A percentile compares a stretch with the other conserved stretches of the same genome.
Evolutionary conservation across 2,113 vertebrate species (phyloP).

Genomic region (Haemorhous mexicanus): DNA sequence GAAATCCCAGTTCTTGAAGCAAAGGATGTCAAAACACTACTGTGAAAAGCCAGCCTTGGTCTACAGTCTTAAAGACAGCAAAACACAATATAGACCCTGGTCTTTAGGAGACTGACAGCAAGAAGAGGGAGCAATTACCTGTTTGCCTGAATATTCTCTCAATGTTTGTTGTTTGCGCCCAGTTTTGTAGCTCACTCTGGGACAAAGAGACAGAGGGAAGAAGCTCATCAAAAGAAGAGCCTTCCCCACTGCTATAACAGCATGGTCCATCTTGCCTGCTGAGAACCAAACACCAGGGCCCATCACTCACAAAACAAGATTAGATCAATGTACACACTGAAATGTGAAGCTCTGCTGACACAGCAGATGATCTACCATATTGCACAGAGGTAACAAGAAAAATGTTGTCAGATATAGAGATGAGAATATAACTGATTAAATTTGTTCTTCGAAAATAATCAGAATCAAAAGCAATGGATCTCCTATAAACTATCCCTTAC

Average conservation of each 20-base stretch:
- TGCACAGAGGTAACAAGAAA: not conserved
- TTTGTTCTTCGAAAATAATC: not conserved
- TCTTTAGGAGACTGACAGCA: not conserved
- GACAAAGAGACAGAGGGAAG: not conserved
- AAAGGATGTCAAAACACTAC: not conserved
- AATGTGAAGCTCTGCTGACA: not conserved
- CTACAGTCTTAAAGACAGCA: not conserved
- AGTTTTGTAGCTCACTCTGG: not conserved
- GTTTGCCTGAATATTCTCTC: not conserved
- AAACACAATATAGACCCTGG: not conserved
- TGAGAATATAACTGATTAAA: not conserved
- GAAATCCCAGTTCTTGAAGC: not conserved
- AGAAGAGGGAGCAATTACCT: not conserved
- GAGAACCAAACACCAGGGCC: not conserved
- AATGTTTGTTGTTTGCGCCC: not conserved
- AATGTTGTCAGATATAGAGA: not conserved
- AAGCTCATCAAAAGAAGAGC: not conserved
- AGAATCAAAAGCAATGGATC: not conserved
- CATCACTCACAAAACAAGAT: not conserved
- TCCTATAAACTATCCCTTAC: not conserved
- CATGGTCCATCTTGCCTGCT: not conserved
- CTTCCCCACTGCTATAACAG: not conserved
- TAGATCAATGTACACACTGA: not conserved
- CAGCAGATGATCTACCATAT: not conserved
- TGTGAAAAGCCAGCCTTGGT: not conserved